Evolutionary conservation across 2,888 invertebrate species (phyloP).

Genomic region (Nudaria mundana): DNA sequence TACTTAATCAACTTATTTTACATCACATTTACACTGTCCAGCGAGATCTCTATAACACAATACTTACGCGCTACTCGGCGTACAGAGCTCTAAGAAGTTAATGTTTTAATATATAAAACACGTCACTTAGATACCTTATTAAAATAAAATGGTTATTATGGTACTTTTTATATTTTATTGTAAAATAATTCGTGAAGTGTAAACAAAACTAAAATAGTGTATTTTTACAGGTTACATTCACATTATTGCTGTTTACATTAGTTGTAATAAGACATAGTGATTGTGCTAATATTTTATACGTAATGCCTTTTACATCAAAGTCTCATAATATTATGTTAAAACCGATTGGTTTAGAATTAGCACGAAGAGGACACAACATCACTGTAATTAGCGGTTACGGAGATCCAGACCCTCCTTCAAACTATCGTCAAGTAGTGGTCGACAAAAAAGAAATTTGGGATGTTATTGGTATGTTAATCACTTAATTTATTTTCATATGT

Average conservation of each 20-base stretch:
- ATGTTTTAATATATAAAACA: too few relatives aligned
- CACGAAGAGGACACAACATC: conserved; percentile 75
- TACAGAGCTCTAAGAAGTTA: too few relatives aligned
- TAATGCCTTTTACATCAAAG: conserved; percentile 69
- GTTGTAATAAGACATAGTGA: conserved; percentile 28
- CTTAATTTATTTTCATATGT: too few relatives aligned
- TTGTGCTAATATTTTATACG: conserved; percentile 65
- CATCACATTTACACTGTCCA: too few relatives aligned
- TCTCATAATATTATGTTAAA: conserved; percentile 72
- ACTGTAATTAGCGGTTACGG: conserved; percentile 67
- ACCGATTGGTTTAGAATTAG: conserved; percentile 70
- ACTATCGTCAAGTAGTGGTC: conserved; percentile 60
- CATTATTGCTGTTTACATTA: conserved; percentile 19
- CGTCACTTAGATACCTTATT: too few relatives aligned
- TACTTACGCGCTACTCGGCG: too few relatives aligned
- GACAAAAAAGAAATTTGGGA: conserved; percentile 66
- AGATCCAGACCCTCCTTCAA: conserved; percentile 52
- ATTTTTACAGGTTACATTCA: conserved; percentile 25
- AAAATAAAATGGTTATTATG: conserved; percentile 6
- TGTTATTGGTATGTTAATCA: conserved; percentile 49
- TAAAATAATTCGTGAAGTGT: not conserved
- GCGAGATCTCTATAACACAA: too few relatives aligned
- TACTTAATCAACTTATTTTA: too few relatives aligned
- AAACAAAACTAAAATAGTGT: not conserved
- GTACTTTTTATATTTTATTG: too few relatives aligned